Conservation (phyloP, 2,797 vertebrate genomes). For the Serranus cabrilla region DNA sequence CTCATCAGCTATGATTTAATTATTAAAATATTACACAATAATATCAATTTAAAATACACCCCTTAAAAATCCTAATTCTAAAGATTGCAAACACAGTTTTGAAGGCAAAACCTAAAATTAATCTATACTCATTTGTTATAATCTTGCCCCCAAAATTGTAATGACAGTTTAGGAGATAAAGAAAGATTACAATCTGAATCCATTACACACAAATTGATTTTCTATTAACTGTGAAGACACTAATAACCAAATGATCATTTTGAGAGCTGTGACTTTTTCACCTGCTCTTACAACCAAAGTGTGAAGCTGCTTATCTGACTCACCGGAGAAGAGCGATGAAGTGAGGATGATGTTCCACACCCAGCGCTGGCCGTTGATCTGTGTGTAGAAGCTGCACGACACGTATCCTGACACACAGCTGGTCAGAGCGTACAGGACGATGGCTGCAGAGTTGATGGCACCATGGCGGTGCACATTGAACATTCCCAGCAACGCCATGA, state of each 20-base stretch:
- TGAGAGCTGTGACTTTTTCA: neutral
- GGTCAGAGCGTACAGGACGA: slow-evolving; percentile 93
- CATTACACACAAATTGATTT: neutral
- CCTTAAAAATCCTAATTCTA: no score
- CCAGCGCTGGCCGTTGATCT: slow-evolving; percentile 93
- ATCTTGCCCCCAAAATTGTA: neutral
- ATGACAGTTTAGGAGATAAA: neutral
- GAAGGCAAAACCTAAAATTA: neutral
- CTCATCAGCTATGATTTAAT: no score
- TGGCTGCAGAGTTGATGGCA: slow-evolving; percentile 94
- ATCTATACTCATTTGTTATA: neutral
- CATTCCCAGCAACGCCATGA: slow-evolving; percentile 94
- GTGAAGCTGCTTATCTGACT: slow-evolving; percentile 4
- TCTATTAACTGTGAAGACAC: neutral
- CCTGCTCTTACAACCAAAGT: neutral
- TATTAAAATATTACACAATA: no score
- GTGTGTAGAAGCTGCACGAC: slow-evolving; percentile 94
- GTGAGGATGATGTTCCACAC: slow-evolving; percentile 97
- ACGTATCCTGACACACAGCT: slow-evolving; percentile 95
- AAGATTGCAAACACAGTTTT: neutral
- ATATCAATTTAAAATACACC: no score
- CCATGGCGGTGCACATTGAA: slow-evolving; percentile 95
- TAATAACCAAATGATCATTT: neutral
- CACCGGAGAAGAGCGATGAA: slow-evolving; percentile 93
- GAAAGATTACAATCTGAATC: neutral